Evolutionary conservation across 2,888 invertebrate species (phyloP).

Genomic region (Lacanobia wlatinum): DNA sequence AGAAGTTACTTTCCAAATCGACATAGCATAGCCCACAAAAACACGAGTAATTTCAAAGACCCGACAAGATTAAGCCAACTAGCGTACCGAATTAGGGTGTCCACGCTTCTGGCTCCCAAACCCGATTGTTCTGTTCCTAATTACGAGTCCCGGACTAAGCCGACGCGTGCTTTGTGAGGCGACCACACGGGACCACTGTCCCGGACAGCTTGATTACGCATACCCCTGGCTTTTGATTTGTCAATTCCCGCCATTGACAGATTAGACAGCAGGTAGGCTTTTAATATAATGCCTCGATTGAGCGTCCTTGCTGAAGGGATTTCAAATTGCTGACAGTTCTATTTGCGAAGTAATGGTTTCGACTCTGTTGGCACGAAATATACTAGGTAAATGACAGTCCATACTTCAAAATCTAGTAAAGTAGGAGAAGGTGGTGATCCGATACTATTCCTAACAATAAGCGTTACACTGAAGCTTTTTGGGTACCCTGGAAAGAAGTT

Average conservation of each 20-base stretch:
- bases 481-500: too few relatives aligned
- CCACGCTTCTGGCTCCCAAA: conserved; percentile 51
- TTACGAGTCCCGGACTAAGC: conserved; percentile 60
- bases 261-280: conserved; percentile 20
- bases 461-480: too few relatives aligned
- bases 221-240: conserved; percentile 60
- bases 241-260: conserved; percentile 41
- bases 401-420: background rate
- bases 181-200: conserved; percentile 55
- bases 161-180: conserved; percentile 63
- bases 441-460: too few relatives aligned
- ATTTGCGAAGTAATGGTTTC: too few relatives aligned
- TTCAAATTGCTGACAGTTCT: background rate
- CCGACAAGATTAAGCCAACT: conserved; percentile 38
- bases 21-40: background rate
- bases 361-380: background rate
- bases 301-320: background rate
- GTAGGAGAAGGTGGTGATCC: background rate
- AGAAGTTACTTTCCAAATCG: background rate
- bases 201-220: conserved; percentile 61
- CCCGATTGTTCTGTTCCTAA: conserved; percentile 67
- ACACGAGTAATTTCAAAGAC: conserved; percentile 17
- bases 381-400: background rate
- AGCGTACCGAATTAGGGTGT: conserved; percentile 35
- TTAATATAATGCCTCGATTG: conserved; percentile 28